Conservation (phyloP, 1,140 invertebrate species). For the Homalodisca vitripennis region DNA sequence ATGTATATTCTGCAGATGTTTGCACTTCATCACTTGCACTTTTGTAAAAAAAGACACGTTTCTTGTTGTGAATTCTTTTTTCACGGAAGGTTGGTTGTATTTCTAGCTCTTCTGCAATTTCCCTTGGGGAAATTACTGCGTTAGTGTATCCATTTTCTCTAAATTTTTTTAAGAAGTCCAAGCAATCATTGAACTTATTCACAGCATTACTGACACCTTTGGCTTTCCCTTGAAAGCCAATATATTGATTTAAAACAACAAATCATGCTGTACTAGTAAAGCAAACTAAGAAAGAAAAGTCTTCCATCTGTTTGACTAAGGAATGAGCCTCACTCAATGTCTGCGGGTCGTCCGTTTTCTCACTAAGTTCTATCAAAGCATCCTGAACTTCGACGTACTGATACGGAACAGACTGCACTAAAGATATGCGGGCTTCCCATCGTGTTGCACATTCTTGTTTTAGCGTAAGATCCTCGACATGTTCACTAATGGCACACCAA, state of each 20-base stretch:
- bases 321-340: not conserved
- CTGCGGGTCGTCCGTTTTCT: not conserved
- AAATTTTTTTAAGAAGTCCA: not conserved
- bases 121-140: not conserved
- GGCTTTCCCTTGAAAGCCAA: conserved; percentile 9
- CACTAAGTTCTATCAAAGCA: not conserved
- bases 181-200: not conserved
- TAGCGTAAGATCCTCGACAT: not conserved
- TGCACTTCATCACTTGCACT: not conserved
- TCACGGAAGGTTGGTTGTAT: not conserved
- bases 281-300: not conserved
- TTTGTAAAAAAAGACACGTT: not conserved
- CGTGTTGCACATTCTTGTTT: conserved; percentile 15
- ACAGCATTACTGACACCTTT: conserved; percentile 14
- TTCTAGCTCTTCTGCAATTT: not conserved
- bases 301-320: not conserved
- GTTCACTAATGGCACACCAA: conserved; percentile 3
- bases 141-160: no score
- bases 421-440: conserved; percentile 6
- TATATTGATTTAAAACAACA: conserved; percentile 6
- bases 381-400: not conserved
- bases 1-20: conserved; percentile 2
- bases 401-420: not conserved
- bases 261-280: not conserved
- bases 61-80: not conserved